phyloP scores from a whole-genome alignment of 2,888 invertebrate species.

The Melanostoma mellinum region DNA sequence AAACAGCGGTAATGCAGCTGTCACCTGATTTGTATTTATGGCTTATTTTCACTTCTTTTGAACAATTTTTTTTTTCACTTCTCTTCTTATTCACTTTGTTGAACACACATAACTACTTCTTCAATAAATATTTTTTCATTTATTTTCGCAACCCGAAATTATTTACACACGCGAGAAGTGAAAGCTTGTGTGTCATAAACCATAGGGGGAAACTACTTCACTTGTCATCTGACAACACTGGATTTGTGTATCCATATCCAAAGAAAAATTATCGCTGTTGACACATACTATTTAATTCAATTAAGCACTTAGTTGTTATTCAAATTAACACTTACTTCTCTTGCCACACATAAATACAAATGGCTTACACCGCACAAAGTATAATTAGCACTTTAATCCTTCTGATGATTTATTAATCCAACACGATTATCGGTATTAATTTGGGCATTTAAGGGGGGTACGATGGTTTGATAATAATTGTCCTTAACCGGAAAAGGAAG shows the following conservation, averaged over 20 bases:
- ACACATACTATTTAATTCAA: conserved; percentile 44
- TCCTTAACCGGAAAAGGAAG: neutral
- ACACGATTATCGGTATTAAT: conserved; percentile 40
- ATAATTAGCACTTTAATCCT: conserved; percentile 72
- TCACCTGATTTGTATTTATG: conserved; percentile 47
- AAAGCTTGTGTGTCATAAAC: conserved; percentile 55
- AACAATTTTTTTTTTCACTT: conserved; percentile 33
- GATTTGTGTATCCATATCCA: conserved; percentile 27
- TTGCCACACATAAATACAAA: conserved; percentile 44
- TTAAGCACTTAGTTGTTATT: conserved; percentile 68
- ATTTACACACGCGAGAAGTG: conserved; percentile 51
- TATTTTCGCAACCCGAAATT: conserved; percentile 23
- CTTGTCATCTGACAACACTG: conserved; percentile 39
- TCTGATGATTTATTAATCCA: conserved; percentile 70
- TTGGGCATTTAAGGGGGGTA: conserved; percentile 9
- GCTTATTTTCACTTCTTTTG: conserved; percentile 3
- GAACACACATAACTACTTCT: conserved; percentile 9
- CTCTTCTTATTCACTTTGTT: conserved; percentile 11
- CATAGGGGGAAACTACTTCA: conserved; percentile 18
- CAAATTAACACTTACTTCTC: conserved; percentile 56
- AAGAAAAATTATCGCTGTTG: conserved; percentile 23
- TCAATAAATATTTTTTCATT: conserved; percentile 4
- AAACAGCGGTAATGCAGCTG: conserved; percentile 64
- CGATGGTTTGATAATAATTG: neutral
- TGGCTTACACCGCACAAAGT: conserved; percentile 49